Evolutionary conservation across 92 coral and sea anemone genomes (phyloP).

Genomic region (Zoanthus sociatus): DNA sequence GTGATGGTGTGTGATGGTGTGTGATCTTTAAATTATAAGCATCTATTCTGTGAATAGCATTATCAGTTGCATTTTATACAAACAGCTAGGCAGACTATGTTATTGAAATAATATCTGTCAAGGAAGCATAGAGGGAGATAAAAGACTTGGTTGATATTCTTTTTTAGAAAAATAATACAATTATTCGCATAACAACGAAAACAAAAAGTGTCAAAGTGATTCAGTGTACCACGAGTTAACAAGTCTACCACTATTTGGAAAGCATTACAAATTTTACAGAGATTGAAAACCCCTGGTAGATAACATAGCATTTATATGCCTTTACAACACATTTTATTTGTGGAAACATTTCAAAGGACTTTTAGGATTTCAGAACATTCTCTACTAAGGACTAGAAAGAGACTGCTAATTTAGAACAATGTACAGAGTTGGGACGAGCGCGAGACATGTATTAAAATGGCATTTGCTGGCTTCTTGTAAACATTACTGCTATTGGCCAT

Average conservation of each 20-base stretch:
- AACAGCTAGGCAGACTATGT: too few species aligned
- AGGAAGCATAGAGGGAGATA: not conserved
- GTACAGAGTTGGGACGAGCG: conserved; percentile 78
- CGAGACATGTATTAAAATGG: conserved; percentile 44
- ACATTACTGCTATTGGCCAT: conserved; percentile 67
- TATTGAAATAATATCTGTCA: not conserved
- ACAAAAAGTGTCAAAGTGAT: not conserved
- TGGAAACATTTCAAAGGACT: conserved; percentile 21
- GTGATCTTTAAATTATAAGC: too few species aligned
- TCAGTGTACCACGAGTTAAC: not conserved
- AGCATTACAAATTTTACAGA: conserved; percentile 31
- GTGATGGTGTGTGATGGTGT: too few species aligned
- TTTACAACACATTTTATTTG: conserved; percentile 37
- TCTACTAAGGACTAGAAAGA: conserved; percentile 77
- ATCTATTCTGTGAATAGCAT: too few species aligned
- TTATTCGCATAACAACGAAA: not conserved
- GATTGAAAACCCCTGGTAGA: conserved; percentile 54
- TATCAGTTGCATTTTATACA: too few species aligned
- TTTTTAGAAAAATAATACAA: not conserved
- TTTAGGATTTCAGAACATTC: conserved; percentile 75
- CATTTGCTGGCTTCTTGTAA: conserved; percentile 62
- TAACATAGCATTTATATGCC: conserved; percentile 74
- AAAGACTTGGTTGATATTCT: not conserved
- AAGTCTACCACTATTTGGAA: not conserved
- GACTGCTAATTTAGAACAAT: conserved; percentile 56